A percentile compares a stretch with the other conserved stretches of the same genome.
phyloP scores from a whole-genome alignment of 2,797 vertebrate genomes.

The Coreius guichenoti region DNA sequence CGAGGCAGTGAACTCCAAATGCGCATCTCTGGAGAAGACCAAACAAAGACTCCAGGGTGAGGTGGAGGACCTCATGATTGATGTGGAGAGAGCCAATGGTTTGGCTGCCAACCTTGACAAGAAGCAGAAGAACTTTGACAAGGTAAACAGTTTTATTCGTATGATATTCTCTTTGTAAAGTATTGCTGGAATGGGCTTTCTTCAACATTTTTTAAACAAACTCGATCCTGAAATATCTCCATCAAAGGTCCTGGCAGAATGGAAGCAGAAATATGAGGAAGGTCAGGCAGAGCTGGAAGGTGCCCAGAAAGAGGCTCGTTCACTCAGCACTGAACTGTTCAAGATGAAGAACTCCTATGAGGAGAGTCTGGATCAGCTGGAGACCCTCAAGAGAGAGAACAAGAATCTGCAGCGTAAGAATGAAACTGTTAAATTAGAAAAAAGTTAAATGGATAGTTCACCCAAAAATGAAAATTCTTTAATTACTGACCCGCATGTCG shows the following conservation, averaged over 20 bases:
- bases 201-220: not conserved
- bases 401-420: constrained; percentile 82
- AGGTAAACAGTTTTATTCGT: constrained; percentile 63
- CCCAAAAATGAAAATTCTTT: no score
- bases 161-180: not conserved
- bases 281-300: constrained; percentile 85
- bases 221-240: not conserved
- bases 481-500: no score
- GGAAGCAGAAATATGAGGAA: constrained; percentile 89
- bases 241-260: constrained; percentile 74
- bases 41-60: constrained; percentile 82
- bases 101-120: constrained; percentile 79
- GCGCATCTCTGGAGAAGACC: constrained; percentile 82
- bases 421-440: not conserved
- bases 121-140: constrained; percentile 84
- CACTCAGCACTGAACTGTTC: constrained; percentile 86
- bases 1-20: constrained; percentile 81
- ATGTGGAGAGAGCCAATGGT: constrained; percentile 78
- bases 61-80: constrained; percentile 83
- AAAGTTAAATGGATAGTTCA: not conserved
- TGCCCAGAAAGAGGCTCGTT: constrained; percentile 84
- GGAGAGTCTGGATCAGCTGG: constrained; percentile 85
- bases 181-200: not conserved
- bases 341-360: constrained; percentile 91
- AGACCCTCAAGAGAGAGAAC: constrained; percentile 88